Conservation (phyloP, 2,888 invertebrate species). For the Agonum fuliginosum region DNA sequence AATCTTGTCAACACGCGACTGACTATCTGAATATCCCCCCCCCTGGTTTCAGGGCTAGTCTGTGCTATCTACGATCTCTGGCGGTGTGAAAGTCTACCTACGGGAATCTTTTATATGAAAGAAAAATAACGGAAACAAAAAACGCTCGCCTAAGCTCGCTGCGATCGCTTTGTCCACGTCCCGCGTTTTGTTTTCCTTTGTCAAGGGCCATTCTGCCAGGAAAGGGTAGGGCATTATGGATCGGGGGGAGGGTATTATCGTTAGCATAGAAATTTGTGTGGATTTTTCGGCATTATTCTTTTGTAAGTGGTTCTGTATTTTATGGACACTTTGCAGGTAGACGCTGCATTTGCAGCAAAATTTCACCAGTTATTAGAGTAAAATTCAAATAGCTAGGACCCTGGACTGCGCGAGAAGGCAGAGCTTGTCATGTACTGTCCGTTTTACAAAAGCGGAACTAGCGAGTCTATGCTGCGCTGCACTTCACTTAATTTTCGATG, state of each 20-base stretch:
- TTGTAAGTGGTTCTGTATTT: too few relatives aligned
- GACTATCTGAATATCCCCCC: not conserved
- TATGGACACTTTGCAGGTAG: too few relatives aligned
- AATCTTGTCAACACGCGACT: constrained; percentile 7
- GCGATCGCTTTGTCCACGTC: constrained; percentile 39
- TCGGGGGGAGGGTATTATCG: not conserved
- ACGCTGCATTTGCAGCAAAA: too few relatives aligned
- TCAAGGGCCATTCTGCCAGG: constrained; percentile 10
- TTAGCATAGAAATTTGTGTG: not conserved
- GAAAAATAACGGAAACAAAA: constrained; percentile 34
- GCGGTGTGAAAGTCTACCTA: not conserved
- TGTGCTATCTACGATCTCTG: constrained; percentile 9
- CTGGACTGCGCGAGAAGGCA: too few relatives aligned
- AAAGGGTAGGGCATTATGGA: constrained; percentile 29
- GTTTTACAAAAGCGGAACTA: too few relatives aligned
- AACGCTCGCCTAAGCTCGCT: constrained; percentile 40
- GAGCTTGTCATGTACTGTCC: too few relatives aligned
- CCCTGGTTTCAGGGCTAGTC: not conserved
- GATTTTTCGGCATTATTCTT: not conserved
- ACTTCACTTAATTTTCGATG: too few relatives aligned
- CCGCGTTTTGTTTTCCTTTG: constrained; percentile 34
- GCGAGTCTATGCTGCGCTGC: too few relatives aligned
- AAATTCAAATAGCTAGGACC: too few relatives aligned
- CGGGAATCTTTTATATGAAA: constrained; percentile 24
- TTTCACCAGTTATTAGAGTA: too few relatives aligned